Conservation (phyloP, 2,888 invertebrate genomes). For the Caenorhabditis angaria region DNA sequence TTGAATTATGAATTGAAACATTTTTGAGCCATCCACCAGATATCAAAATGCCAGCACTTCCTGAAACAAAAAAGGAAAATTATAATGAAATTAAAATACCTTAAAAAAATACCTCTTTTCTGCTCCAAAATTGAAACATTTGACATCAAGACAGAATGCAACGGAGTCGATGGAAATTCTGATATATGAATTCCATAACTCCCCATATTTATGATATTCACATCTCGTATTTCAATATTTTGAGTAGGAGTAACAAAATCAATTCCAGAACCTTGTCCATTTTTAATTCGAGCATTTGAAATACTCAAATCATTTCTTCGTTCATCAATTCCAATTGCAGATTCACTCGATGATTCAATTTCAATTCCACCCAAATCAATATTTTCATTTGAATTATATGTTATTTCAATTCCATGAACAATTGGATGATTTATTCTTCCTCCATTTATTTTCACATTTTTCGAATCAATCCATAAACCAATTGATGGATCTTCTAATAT, state of each 20-base stretch:
- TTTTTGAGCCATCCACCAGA: conserved; percentile 44
- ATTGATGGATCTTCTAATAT: conserved; percentile 45
- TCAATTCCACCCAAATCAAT: conserved; percentile 46
- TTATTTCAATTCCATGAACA: conserved; percentile 52
- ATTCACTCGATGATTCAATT: conserved; percentile 41
- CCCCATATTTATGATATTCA: conserved; percentile 29
- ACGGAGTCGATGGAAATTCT: conserved; percentile 43
- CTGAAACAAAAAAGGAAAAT: background rate
- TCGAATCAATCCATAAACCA: conserved; percentile 51
- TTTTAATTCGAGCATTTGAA: conserved; percentile 26
- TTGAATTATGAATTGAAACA: conserved; percentile 32
- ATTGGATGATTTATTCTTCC: conserved; percentile 25
- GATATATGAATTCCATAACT: conserved; percentile 45
- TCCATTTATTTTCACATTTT: conserved; percentile 33
- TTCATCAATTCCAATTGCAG: conserved; percentile 51
- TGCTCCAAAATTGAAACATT: conserved; percentile 39
- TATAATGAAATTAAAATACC: background rate
- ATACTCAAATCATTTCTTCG: conserved; percentile 42
- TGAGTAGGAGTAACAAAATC: conserved; percentile 51
- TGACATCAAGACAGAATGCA: conserved; percentile 33
- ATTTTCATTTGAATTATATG: conserved; percentile 40
- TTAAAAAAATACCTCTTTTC: conserved; percentile 22
- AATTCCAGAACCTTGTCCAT: conserved; percentile 39
- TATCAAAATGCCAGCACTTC: conserved; percentile 39
- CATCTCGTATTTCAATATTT: conserved; percentile 36